These are phyloP conservation scores for Ciconia nigra DNA, from an alignment of 2,797 vertebrate genomes.

Conservation along the genomic window DNA sequence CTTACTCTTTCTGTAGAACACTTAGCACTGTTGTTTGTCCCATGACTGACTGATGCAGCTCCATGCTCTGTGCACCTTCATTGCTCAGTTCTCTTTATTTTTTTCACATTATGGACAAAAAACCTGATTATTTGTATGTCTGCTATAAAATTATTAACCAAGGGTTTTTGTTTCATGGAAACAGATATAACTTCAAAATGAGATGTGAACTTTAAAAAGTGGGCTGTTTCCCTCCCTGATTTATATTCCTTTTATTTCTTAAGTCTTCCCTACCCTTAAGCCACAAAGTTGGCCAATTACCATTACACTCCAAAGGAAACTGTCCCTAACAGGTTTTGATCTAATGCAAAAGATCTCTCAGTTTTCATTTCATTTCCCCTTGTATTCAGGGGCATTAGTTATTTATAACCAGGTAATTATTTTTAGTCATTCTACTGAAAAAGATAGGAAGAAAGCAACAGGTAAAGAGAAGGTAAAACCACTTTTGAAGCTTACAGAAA, in stretches of 20 bases:
- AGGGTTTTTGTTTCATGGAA: background rate
- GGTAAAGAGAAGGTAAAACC: background rate
- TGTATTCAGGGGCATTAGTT: conserved; percentile 21
- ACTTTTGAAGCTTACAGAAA: background rate
- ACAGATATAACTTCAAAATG: background rate
- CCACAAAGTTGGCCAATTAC: background rate
- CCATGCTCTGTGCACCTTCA: background rate
- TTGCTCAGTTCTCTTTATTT: background rate
- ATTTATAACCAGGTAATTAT: conserved; percentile 37
- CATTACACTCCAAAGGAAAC: background rate
- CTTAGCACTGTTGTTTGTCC: background rate
- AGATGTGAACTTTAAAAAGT: conserved; percentile 18
- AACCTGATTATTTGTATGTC: background rate
- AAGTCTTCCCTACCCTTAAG: background rate
- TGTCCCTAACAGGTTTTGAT: conserved; percentile 1
- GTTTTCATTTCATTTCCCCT: conserved; percentile 18
- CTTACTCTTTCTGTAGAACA: background rate
- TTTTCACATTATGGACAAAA: background rate
- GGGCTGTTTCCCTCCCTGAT: background rate
- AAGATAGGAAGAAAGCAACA: background rate
- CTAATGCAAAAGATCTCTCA: conserved; percentile 3
- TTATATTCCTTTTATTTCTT: background rate
- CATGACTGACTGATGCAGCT: background rate
- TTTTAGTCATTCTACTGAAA: conserved; percentile 1
- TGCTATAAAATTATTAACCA: background rate